These are phyloP conservation scores for Meteorus sp. DNA, from an alignment of 1,140 invertebrate species.

Conservation along the genomic window DNA sequence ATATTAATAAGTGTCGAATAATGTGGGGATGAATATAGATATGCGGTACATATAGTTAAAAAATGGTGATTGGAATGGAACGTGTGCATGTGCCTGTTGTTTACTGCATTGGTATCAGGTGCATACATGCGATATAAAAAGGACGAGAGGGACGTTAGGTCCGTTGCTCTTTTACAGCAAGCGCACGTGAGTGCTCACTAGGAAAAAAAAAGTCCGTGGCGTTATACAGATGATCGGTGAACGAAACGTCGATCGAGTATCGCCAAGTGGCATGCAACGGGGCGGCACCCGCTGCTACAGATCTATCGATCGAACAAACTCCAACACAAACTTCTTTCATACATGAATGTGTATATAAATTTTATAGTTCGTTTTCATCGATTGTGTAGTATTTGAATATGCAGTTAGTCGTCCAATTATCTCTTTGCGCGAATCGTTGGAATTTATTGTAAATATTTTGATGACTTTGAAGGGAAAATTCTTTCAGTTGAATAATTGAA, in stretches of 20 bases:
- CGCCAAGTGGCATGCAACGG: conserved; percentile 39
- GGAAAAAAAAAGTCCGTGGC: no score
- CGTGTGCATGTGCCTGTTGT: no score
- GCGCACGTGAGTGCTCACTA: conserved; percentile 35
- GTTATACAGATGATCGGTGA: conserved; percentile 33
- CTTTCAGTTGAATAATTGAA: no score
- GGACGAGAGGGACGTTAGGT: conserved; percentile 13
- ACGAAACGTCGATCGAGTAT: conserved; percentile 40
- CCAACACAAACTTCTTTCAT: background rate
- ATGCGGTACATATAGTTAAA: no score
- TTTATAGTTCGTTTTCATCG: conserved; percentile 37
- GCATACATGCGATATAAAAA: conserved; percentile 22
- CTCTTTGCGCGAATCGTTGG: no score
- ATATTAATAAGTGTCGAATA: no score
- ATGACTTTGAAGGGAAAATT: background rate
- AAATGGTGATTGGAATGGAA: no score
- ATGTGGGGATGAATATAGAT: no score
- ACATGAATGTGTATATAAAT: background rate
- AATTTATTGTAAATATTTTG: no score
- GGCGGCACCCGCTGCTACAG: conserved; percentile 42
- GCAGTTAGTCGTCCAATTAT: background rate
- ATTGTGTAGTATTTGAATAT: conserved; percentile 7
- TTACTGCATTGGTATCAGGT: conserved; percentile 45
- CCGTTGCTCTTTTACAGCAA: conserved; percentile 22
- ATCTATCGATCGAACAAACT: conserved; percentile 46